Percentiles rank a stretch among this genome's conserved stretches.
Evolutionary conservation across 2,113 vertebrate species (phyloP).

Genomic region (Oncorhynchus kisutch): DNA sequence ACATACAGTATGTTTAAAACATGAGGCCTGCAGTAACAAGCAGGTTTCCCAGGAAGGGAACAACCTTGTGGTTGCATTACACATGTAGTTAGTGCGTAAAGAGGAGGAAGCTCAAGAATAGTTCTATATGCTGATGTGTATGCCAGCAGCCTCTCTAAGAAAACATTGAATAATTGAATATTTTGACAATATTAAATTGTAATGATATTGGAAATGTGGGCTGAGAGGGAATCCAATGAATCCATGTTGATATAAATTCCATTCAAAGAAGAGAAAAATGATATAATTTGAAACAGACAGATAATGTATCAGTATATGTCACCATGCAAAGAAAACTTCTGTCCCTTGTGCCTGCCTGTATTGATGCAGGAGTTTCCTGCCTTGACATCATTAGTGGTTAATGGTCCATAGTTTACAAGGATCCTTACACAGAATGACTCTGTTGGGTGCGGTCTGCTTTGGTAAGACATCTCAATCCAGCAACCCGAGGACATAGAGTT

Average conservation of each 20-base stretch:
- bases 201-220: background rate
- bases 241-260: background rate
- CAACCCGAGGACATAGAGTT: background rate
- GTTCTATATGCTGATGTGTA: background rate
- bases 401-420: constrained; percentile 9
- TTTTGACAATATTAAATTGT: background rate
- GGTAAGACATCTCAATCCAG: background rate
- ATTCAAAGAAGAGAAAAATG: background rate
- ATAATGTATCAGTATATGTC: background rate
- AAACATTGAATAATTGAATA: background rate
- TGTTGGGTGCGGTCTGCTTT: constrained; percentile 13
- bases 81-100: background rate
- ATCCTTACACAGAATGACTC: constrained; percentile 27
- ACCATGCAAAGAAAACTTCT: background rate
- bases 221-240: background rate
- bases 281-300: too few relatives aligned
- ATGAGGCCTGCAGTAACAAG: too few relatives aligned
- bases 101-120: background rate
- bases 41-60: background rate
- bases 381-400: background rate
- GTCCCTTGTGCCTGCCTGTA: background rate
- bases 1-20: background rate
- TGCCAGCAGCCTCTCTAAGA: background rate
- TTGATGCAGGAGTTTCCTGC: background rate
- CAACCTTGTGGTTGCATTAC: background rate